Evolutionary conservation across 2,113 vertebrate species (phyloP).

Genomic region (Pollachius pollachius): DNA sequence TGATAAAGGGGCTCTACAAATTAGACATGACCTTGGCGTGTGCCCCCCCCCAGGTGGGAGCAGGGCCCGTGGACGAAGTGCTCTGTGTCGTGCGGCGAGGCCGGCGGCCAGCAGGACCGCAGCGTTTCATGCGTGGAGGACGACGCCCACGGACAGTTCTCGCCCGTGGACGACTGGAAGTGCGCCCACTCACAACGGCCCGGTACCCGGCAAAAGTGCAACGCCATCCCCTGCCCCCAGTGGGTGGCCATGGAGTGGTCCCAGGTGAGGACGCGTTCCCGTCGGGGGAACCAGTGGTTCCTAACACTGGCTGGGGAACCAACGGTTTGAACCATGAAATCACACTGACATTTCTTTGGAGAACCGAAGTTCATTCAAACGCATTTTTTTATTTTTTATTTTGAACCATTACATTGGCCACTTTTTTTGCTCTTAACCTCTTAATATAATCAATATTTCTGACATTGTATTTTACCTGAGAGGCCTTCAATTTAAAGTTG

Average conservation of each 20-base stretch:
- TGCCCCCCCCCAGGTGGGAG: slow-evolving; percentile 80
- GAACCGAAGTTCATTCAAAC: no score
- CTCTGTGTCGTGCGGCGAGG: slow-evolving; percentile 83
- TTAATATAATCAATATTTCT: no score
- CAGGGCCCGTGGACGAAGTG: slow-evolving; percentile 92
- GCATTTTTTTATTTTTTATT: no score
- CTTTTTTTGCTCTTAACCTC: no score
- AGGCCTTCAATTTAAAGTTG: no score
- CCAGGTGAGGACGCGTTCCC: slow-evolving; percentile 73
- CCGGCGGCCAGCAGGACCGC: slow-evolving; percentile 84
- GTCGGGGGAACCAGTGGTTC: no score
- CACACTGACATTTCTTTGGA: no score
- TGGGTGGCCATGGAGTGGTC: slow-evolving; percentile 97
- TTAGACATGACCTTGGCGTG: background rate
- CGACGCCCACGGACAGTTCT: slow-evolving; percentile 81
- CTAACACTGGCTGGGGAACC: no score
- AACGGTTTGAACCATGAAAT: no score
- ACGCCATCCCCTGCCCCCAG: slow-evolving; percentile 86
- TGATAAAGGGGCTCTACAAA: no score
- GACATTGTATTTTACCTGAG: no score
- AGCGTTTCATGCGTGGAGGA: slow-evolving; percentile 90
- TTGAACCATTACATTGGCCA: no score
- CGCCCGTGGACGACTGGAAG: slow-evolving; percentile 92
- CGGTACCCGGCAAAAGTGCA: slow-evolving; percentile 82
- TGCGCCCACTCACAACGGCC: slow-evolving; percentile 88